phyloP scores from a whole-genome alignment of 2,113 vertebrate genomes.

The Corvus moneduloides region DNA sequence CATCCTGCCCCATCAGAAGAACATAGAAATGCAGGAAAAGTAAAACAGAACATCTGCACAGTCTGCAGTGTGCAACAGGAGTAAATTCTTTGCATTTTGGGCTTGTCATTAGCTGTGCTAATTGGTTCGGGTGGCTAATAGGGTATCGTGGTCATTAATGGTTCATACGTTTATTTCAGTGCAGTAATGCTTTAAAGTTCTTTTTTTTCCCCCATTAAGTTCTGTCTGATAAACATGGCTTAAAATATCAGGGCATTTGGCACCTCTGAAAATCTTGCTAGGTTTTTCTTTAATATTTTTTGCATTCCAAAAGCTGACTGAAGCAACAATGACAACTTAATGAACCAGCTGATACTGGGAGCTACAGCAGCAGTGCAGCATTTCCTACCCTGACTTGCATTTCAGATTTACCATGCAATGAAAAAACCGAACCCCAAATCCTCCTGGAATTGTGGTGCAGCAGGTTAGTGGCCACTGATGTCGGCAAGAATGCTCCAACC shows the following conservation, averaged over 20 bases:
- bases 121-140: background rate
- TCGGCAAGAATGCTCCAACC: background rate
- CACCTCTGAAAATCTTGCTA: background rate
- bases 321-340: background rate
- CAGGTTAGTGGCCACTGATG: background rate
- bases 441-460: background rate
- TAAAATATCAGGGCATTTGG: background rate
- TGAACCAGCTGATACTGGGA: background rate
- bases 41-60: background rate
- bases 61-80: background rate
- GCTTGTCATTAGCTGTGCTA: background rate
- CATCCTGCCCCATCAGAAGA: background rate
- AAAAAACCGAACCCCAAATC: background rate
- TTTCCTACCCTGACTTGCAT: background rate
- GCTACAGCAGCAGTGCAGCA: background rate
- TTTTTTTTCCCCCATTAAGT: background rate
- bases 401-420: background rate
- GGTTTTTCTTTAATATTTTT: background rate
- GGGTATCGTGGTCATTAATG: background rate
- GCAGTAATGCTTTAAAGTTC: background rate
- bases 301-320: background rate
- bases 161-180: background rate
- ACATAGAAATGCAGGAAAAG: rapidly evolving
- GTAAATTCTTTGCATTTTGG: background rate
- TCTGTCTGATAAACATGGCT: background rate